Evolutionary conservation across 2,888 invertebrate genomes (phyloP), one percentile per base, ranked within the genome.

Genomic region (Andrena bucephala): DNA sequence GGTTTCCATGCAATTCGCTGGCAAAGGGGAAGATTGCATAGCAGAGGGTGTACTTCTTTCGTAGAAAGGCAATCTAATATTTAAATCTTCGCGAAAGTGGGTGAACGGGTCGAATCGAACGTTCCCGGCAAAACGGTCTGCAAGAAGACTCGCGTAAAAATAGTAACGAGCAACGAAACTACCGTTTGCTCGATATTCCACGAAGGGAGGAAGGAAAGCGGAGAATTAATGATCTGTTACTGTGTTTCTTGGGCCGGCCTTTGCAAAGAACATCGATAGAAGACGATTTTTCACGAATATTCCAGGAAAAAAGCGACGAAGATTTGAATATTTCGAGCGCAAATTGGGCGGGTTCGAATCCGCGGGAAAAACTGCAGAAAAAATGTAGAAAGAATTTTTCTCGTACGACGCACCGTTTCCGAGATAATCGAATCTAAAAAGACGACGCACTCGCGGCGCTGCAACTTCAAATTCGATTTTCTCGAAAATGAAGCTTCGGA

Each of bases 51-150:
- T 71, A 82, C 72, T 84, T 84, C 24, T 62, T 85, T 82, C 85
- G 2, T 20, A 74, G 85, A 78, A 85, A 27, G 54, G 70, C 82
- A 67, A 78, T 85, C 65, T 79, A 83, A 83, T 85, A 85, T 85
- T 85, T 83, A 85, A 70, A 73, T 78, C 68, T 76, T 66, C 73
- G 36, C 57, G 52, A 82, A 76, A 81, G 63, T 67, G 71, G 60
- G 29, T 71, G 50, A 70, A 71, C 59, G 52, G 77, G 52, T 20
- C 70, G 63, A 77, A 77, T 80, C 75, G 76, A 66, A 70, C 33
- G 75, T 33, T 66, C 36, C n/a, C 24, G 27, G 52, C 33, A 16
- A 8, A 16, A 8, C 42, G 33, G 57, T 29, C 13, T 4, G n/a
- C 24, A 3, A 3, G 62, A 57, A 20, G 60, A 76, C 31, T 59